Conservation (phyloP, 2,113 vertebrate genomes). For the Chitala chitala region DNA sequence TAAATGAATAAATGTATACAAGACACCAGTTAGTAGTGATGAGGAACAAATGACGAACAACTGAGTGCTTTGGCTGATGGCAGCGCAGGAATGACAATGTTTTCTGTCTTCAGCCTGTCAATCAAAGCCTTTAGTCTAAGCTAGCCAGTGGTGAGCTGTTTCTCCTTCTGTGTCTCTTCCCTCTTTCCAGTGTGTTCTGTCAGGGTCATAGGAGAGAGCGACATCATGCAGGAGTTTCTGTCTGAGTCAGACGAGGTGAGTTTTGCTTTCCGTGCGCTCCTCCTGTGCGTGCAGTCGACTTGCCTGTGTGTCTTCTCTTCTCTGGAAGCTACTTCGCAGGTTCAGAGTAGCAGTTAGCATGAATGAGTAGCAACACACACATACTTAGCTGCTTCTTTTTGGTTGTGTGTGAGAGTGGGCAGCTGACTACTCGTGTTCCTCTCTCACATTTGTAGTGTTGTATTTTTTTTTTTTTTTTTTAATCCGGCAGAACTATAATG, state of each 20-base stretch:
- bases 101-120: no score
- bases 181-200: slow-evolving; percentile 81
- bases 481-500: slow-evolving; percentile 84
- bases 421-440: background rate
- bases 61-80: background rate
- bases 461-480: no score
- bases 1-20: no score
- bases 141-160: background rate
- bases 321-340: no score
- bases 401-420: no score
- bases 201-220: slow-evolving; percentile 90
- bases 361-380: no score
- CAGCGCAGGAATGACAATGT: no score
- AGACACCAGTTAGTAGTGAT: no score
- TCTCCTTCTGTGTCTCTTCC: slow-evolving; percentile 1
- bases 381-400: background rate
- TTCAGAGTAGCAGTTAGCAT: no score
- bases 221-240: slow-evolving; percentile 97
- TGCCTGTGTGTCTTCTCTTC: background rate
- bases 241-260: slow-evolving; percentile 94
- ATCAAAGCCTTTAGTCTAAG: no score
- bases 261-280: background rate
- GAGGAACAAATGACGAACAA: background rate
- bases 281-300: background rate
- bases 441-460: no score